A percentile compares a stretch with the other conserved stretches of the same genome.
Evolutionary conservation across 2,797 vertebrate species (phyloP).

Genomic region (Sebastiscus tertius): DNA sequence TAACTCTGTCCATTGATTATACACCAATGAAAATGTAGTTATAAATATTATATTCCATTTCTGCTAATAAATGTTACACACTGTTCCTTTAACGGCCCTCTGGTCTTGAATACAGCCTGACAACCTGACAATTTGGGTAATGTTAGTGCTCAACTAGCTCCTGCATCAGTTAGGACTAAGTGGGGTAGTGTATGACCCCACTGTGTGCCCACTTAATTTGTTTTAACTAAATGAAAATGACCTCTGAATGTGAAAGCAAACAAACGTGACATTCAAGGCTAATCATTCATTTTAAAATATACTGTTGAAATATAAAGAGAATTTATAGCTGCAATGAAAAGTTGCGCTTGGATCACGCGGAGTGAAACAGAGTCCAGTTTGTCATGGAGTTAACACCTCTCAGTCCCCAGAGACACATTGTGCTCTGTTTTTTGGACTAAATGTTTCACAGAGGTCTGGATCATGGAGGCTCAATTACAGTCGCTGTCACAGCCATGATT

Average conservation of each 20-base stretch:
- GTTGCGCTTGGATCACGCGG: conserved; percentile 27
- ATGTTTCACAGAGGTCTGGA: conserved; percentile 40
- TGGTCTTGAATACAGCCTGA: not conserved
- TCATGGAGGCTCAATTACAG: conserved; percentile 42
- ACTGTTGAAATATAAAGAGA: conserved; percentile 35
- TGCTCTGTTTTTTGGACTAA: conserved; percentile 5
- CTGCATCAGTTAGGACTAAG: not conserved
- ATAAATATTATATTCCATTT: too few species aligned
- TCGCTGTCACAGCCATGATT: conserved; percentile 27
- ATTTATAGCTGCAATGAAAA: conserved; percentile 63
- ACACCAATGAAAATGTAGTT: too few species aligned
- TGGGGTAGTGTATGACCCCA: not conserved
- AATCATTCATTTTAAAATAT: conserved; percentile 37
- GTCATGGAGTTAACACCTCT: conserved; percentile 60
- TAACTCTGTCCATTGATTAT: too few species aligned
- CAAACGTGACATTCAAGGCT: not conserved
- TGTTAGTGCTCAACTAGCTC: not conserved
- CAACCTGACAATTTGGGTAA: not conserved
- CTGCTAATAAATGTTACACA: too few species aligned
- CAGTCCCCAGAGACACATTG: conserved; percentile 50
- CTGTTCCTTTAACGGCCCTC: not conserved
- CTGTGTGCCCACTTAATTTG: not conserved
- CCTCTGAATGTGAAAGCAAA: conserved; percentile 7
- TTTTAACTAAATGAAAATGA: conserved; percentile 22
- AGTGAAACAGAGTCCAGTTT: conserved; percentile 61